These are phyloP conservation scores for Drosophila neotestacea DNA, from an alignment of 2,888 invertebrate species.

Conservation along the genomic window DNA sequence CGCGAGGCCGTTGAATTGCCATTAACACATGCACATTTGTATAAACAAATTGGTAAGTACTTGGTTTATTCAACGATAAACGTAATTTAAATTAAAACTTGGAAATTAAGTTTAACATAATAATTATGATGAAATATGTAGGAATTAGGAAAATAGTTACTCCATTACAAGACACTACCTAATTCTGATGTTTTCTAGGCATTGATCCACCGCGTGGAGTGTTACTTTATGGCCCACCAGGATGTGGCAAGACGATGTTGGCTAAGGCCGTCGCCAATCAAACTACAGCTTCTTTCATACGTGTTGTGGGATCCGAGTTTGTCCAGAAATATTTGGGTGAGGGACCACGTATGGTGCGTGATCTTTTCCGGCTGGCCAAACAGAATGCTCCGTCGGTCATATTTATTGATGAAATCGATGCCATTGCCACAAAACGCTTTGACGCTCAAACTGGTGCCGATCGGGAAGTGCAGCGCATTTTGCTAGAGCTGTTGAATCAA, in stretches of 20 bases:
- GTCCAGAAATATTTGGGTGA: conserved; percentile 99
- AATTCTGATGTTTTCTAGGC: conserved; percentile 53
- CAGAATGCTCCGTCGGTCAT: conserved; percentile 99
- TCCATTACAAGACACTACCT: not conserved
- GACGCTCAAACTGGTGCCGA: conserved; percentile 99
- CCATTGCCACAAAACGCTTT: conserved; percentile 99
- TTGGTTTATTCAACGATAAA: no score
- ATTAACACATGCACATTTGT: conserved; percentile 98
- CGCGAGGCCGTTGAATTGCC: conserved; percentile 99
- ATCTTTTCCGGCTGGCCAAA: conserved; percentile 99
- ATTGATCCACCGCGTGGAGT: conserved; percentile 99
- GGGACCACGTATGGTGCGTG: conserved; percentile 99
- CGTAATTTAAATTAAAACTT: no score
- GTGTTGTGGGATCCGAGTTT: conserved; percentile 99
- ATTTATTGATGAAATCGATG: conserved; percentile 99
- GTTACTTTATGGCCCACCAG: conserved; percentile 99
- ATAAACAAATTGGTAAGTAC: conserved; percentile 95
- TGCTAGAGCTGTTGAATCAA: conserved; percentile 98
- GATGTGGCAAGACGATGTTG: conserved; percentile 99
- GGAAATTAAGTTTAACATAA: no score
- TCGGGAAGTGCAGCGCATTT: conserved; percentile 98
- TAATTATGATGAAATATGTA: no score
- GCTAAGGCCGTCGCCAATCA: conserved; percentile 99
- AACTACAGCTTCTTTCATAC: conserved; percentile 99
- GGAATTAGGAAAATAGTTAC: no score